Conservation (phyloP, 2,113 vertebrate genomes). For the Vireo altiloquus region DNA sequence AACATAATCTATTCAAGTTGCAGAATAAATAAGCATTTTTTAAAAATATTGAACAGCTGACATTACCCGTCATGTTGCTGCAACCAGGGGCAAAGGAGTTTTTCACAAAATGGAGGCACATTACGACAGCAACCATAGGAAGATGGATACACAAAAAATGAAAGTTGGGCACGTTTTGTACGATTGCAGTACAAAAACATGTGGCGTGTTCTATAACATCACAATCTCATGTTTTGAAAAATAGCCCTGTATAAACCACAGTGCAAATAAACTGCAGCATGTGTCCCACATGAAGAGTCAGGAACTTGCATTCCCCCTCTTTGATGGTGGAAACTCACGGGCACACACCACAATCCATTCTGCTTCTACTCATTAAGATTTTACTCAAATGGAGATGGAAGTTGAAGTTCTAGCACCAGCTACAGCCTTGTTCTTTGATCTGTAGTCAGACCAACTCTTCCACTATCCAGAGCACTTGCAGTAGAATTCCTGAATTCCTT, state of each 20-base stretch:
- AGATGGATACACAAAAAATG: background rate
- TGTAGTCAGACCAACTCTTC: background rate
- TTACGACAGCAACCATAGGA: background rate
- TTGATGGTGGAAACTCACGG: background rate
- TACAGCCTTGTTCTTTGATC: background rate
- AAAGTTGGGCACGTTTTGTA: background rate
- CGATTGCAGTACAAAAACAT: background rate
- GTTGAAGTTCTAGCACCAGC: background rate
- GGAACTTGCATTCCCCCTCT: background rate
- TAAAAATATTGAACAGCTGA: background rate
- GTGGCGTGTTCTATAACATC: fast-evolving
- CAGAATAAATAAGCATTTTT: background rate
- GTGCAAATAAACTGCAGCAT: background rate
- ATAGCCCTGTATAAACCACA: background rate
- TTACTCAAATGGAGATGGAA: background rate
- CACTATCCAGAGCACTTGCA: background rate
- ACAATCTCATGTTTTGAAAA: background rate
- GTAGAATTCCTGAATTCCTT: background rate
- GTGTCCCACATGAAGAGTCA: background rate
- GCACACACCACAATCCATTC: background rate
- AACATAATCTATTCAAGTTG: background rate
- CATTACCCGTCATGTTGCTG: background rate
- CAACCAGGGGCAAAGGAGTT: background rate
- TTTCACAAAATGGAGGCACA: background rate
- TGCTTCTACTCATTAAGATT: background rate